Base-by-base conservation (phyloP, 2,888 invertebrate species). In the Drosophila nr. perissopoda region DNA sequence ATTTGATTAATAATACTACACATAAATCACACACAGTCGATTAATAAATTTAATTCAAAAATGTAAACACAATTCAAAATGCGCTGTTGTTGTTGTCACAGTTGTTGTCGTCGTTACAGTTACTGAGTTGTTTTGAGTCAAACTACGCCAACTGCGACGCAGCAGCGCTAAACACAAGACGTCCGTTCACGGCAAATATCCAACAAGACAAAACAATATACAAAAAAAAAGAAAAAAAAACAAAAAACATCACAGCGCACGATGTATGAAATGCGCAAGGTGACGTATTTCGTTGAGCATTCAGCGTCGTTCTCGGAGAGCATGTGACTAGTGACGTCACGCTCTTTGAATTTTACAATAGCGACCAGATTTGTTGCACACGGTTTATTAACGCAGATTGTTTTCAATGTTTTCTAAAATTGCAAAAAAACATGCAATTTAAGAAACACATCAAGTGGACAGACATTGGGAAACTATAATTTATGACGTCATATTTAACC, bases 121-220 rank as follows among this genome's bases (percentile, higher is more conserved):
- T 63, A 66, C 70, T 74, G 60, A 67, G 61, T 81, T 77, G 71
- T 81, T 70, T 79, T 65, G 74, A 79, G 62, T 81, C 66, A 61
- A 82, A 81, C 70, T 70, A 83, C 83, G 88, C 84, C 56, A 81
- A 82, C 88, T 83, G 87, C 84, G 76, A 87, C 79, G 82, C 76
- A 82, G 88, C 88, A 72, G 81, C 84, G 79, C 82, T 57, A 54
- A 67, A 64, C 83, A 81, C 62, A 80, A 69, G 67, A 86, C 82
- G 82, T 79, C 82, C 87, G 79, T 71, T 87, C 79, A 79, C 84
- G 82, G 74, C 83, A 74, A 77, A 76, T 66, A 80, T 66, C 77
- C 73, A 81, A 72, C 81, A 79, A 78, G 78, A 78, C 78, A 78
- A 78, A 76, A 76, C 78, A 78, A 76, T 34, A 67, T 38, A 54